Evolutionary conservation across 2,113 vertebrate genomes (phyloP), one percentile per base, ranked within the genome.

Genomic region (Dryoscopus gambensis): DNA sequence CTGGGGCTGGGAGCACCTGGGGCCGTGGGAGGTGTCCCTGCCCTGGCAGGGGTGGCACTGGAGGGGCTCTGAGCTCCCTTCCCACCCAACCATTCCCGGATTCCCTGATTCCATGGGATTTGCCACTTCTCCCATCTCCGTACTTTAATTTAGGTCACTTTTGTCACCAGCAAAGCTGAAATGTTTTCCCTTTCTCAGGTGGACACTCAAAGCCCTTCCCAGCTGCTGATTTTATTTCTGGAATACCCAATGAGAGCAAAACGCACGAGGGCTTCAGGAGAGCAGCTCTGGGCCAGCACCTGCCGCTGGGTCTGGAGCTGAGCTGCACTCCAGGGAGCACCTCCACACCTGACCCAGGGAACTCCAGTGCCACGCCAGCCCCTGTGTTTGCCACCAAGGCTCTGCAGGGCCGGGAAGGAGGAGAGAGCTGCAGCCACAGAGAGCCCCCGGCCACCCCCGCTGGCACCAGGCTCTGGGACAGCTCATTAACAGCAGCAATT

Each of bases 201-300:
- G 6, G 49, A 30, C 28, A 10, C 69, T 30, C 50, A 3, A n/a
- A 81, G 44, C 35, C 49, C 21, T 59, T 21, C 28, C 6, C 12
- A 56, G 56, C 1, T 21, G 39, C 76, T 46, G 12, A 2, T 10
- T 3, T 16, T 8, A 22, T 11, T 33, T 27, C 44, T 53, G 49
- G 28, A 30, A 30, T 5, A 28, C 8, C 10, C 24, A 13, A 5
- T 0, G 5, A 15, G 18, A 65, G 31, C 52, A 18, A 37, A 37
- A 37, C 3, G 8, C 37, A 4, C 1, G 1, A 15, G 2, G 13
- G 28, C 21, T 12, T 5, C 42, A 57, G 64, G 42, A 57, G 44
- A 37, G 13, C 27, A 20, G 15, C 22, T 37, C 37, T 8, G 30
- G 10, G 3, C 8, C 14, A 42, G 57, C 2, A 2, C 5, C 13